Conservation (phyloP, 2,888 invertebrate genomes). For the Eupithecia centaureata region DNA sequence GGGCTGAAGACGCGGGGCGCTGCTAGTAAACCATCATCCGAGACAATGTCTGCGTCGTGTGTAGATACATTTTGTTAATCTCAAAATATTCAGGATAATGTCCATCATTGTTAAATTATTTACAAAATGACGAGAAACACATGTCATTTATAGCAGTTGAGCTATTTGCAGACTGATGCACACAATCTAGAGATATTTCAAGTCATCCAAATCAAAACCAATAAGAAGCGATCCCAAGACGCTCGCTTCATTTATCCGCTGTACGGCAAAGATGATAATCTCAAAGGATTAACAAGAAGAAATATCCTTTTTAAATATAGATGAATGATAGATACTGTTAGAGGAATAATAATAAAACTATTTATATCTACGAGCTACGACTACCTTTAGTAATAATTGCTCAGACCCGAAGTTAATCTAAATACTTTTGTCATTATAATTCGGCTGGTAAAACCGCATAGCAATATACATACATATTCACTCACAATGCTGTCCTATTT, state of each 20-base stretch:
- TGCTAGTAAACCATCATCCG: background rate
- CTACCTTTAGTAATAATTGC: background rate
- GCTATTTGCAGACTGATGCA: background rate
- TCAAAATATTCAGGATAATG: background rate
- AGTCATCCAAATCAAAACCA: background rate
- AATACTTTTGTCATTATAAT: slow-evolving; percentile 2
- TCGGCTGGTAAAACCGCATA: slow-evolving; percentile 2
- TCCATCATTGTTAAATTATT: background rate
- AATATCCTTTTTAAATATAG: background rate
- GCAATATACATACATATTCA: background rate
- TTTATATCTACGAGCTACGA: background rate
- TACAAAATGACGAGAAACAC: background rate
- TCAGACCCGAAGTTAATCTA: background rate
- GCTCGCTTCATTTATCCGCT: background rate
- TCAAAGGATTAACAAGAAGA: background rate
- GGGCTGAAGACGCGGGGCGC: too few species aligned
- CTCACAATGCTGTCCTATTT: slow-evolving; percentile 1
- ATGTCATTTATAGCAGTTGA: too few species aligned
- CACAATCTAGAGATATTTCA: background rate
- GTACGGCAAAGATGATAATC: background rate
- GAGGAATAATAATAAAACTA: background rate
- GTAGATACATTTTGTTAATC: background rate
- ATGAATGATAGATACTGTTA: too few species aligned
- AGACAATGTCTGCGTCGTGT: background rate
- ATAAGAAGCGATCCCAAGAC: background rate